These are phyloP conservation scores for Ochlodes sylvanus DNA, from an alignment of 2,888 invertebrate species.

Conservation along the genomic window DNA sequence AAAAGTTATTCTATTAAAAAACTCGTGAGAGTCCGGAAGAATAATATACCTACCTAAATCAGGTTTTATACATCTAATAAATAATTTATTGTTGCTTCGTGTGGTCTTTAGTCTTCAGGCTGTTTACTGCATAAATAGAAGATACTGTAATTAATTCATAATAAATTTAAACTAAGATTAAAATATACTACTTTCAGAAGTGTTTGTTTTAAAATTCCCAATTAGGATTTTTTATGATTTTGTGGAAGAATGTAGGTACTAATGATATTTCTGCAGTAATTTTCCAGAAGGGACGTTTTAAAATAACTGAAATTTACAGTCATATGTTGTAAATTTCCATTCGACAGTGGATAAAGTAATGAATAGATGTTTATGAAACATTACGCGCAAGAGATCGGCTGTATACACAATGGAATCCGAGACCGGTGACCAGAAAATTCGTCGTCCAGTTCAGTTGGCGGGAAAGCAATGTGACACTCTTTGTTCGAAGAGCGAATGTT, in stretches of 20 bases:
- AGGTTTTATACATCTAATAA: too few relatives aligned
- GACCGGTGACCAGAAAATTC: conserved; percentile 56
- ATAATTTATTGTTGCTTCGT: too few relatives aligned
- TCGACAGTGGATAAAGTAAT: conserved; percentile 55
- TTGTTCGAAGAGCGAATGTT: conserved; percentile 18
- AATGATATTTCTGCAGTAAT: neutral
- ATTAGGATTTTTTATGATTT: too few relatives aligned
- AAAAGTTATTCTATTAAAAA: too few relatives aligned
- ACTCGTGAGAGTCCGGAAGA: too few relatives aligned
- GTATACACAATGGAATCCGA: conserved; percentile 51
- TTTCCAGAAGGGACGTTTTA: conserved; percentile 39
- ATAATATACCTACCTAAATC: too few relatives aligned
- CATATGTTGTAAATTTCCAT: conserved; percentile 59
- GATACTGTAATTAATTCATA: neutral
- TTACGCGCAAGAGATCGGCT: conserved; percentile 51
- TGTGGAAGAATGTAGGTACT: too few relatives aligned
- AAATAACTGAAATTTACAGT: conserved; percentile 19
- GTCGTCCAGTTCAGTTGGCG: conserved; percentile 39
- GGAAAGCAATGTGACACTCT: conserved; percentile 36
- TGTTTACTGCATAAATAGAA: neutral
- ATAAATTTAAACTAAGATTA: too few relatives aligned
- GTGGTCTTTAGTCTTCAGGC: too few relatives aligned
- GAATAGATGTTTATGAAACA: conserved; percentile 74
- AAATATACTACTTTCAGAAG: too few relatives aligned
- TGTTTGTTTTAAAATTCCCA: too few relatives aligned